Base-by-base conservation (phyloP, 2,113 vertebrate genomes). In the Parus major region DNA sequence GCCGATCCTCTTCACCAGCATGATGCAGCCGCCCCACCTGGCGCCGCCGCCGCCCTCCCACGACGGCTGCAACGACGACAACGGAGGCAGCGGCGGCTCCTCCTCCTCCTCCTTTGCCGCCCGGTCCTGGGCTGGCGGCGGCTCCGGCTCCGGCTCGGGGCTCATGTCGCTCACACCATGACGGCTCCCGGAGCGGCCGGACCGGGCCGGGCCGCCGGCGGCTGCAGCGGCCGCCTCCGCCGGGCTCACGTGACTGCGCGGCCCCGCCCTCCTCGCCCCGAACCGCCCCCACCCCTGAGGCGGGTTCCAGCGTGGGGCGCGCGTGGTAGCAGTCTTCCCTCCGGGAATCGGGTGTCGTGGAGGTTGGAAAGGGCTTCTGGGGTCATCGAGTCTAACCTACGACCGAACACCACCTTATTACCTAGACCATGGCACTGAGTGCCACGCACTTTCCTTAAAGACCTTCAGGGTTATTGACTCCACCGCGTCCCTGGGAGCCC, bases 261-360 rank as follows among this genome's bases (percentile, higher is more conserved):
- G 24, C 35, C 6, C 20, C 27, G 23, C 55, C 56, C 25, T 1
- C 12, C 53, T 1, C 8, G 33, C 17, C 9, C 44, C 15, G 5
- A 8, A 1, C 20, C 5, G 12, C 5, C 15, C 3, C n/a, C 6
- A 14, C 2, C 2, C 3, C 3, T 7, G 8, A 5, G 49, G 53
- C 7, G 35, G 27, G 0, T 4, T 27, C 0, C 22, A 3, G 0
- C 0, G 6, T 36, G 21, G 1, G 35, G 18, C 1, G 50, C 18
- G 19, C 3, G 44, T 2, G 10, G 31, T 3, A 0, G 25, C 1
- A 13, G 0, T 5, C 4, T 27, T 33, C 14, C 39, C 22, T 5
- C 3, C 11, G 22, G 49, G 33, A 46, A 9, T 17, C 7, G 11
- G 8, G 36, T 1, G 3, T 9, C 2, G 0, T 0, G 4, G 33